phyloP scores from a whole-genome alignment of 2,113 vertebrate species.

The Pluvialis apricaria region DNA sequence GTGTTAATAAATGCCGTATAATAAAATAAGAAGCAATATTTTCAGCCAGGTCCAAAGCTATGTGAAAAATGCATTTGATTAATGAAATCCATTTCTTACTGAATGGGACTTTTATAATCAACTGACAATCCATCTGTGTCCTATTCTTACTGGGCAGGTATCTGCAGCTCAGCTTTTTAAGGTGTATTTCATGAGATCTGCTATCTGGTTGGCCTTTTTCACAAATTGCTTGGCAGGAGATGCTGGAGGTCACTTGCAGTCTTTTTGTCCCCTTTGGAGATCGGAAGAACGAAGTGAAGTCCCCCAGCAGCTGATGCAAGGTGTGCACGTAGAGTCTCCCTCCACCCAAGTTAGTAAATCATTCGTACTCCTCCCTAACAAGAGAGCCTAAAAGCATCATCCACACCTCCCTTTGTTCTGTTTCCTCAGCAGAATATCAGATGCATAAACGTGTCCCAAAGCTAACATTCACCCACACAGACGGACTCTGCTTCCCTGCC shows the following conservation, averaged over 20 bases:
- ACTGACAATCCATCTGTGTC: neutral
- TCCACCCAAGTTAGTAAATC: neutral
- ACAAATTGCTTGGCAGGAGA: neutral
- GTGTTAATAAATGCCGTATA: conserved; percentile 59
- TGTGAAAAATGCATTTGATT: neutral
- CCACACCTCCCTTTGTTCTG: neutral
- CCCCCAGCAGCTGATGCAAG: neutral
- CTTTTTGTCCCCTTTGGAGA: neutral
- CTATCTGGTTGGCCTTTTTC: neutral
- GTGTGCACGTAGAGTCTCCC: neutral
- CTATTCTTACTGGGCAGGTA: neutral
- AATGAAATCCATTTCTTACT: conserved; percentile 4
- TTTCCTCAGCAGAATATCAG: neutral
- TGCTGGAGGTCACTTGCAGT: neutral
- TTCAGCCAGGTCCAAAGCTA: conserved; percentile 10
- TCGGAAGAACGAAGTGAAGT: neutral
- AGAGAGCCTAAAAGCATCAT: neutral
- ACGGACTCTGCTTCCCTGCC: neutral
- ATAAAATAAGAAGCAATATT: conserved; percentile 38
- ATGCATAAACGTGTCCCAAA: neutral
- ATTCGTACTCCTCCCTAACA: rapidly evolving
- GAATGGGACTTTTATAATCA: neutral
- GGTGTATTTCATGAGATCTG: neutral
- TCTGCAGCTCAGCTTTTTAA: neutral
- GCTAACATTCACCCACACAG: neutral